A percentile compares a stretch with the other conserved stretches of the same genome.
phyloP scores from a whole-genome alignment of 2,888 invertebrate genomes.

The Ochropacha duplaris region DNA sequence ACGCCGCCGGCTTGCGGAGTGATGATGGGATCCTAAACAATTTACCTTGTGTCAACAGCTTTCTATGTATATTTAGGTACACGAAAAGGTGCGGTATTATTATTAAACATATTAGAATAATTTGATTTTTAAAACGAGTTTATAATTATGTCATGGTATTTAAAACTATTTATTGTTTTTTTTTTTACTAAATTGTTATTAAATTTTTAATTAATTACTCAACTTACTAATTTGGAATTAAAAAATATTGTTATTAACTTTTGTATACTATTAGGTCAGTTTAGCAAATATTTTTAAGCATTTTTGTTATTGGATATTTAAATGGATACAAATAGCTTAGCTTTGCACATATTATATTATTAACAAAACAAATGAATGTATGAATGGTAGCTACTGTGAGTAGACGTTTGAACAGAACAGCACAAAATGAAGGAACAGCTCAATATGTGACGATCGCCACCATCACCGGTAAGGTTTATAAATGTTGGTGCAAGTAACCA shows the following conservation, averaged over 20 bases:
- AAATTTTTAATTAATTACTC: too few relatives aligned
- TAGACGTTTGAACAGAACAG: constrained; percentile 3
- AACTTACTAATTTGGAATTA: too few relatives aligned
- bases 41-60: too few relatives aligned
- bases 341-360: background rate
- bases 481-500: constrained; percentile 37
- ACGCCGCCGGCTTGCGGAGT: constrained; percentile 85
- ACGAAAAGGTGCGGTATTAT: too few relatives aligned
- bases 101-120: too few relatives aligned
- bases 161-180: too few relatives aligned
- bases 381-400: background rate
- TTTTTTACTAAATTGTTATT: too few relatives aligned
- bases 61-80: too few relatives aligned
- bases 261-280: background rate
- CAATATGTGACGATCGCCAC: constrained; percentile 8
- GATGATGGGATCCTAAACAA: constrained; percentile 84
- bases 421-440: constrained; percentile 13
- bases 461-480: constrained; percentile 20
- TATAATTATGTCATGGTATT: too few relatives aligned
- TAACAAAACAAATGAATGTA: background rate
- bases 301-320: background rate
- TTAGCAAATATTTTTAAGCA: background rate
- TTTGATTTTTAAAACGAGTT: too few relatives aligned
- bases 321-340: background rate
- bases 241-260: too few relatives aligned